Evolutionary conservation across 1,140 invertebrate genomes (phyloP).

Genomic region (Hypothenemus hampei): DNA sequence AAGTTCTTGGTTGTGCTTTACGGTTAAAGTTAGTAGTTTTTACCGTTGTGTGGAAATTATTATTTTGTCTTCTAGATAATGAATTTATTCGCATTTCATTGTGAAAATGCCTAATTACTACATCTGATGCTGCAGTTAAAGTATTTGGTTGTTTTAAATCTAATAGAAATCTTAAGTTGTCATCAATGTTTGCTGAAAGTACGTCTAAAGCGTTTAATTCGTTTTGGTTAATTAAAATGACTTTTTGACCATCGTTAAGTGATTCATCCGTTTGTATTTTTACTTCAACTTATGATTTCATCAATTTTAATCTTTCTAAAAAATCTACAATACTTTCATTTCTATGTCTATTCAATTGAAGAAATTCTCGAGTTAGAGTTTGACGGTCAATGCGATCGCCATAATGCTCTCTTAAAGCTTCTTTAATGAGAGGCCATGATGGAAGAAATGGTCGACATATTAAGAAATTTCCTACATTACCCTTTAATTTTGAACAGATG

Average conservation of each 20-base stretch:
- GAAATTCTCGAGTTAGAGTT: slow-evolving; percentile 42
- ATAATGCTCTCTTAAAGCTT: no score
- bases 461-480: no score
- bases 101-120: not conserved
- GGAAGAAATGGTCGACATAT: not conserved
- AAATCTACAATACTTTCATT: no score
- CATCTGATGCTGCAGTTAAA: not conserved
- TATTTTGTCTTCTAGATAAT: not conserved
- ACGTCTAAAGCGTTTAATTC: no score
- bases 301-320: no score
- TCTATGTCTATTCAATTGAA: slow-evolving; percentile 32
- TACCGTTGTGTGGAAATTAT: slow-evolving; percentile 26
- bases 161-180: no score
- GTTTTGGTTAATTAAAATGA: slow-evolving; percentile 42
- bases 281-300: no score
- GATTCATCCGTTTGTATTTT: no score
- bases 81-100: not conserved
- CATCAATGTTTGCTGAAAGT: no score
- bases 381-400: not conserved
- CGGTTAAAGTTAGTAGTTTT: slow-evolving; percentile 17
- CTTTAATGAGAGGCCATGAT: not conserved
- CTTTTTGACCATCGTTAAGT: slow-evolving; percentile 28
- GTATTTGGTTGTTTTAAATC: no score
- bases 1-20: slow-evolving; percentile 20
- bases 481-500: not conserved